These are phyloP conservation scores for Fistularia tabacaria DNA, from an alignment of 2,797 vertebrate species.

Conservation along the genomic window DNA sequence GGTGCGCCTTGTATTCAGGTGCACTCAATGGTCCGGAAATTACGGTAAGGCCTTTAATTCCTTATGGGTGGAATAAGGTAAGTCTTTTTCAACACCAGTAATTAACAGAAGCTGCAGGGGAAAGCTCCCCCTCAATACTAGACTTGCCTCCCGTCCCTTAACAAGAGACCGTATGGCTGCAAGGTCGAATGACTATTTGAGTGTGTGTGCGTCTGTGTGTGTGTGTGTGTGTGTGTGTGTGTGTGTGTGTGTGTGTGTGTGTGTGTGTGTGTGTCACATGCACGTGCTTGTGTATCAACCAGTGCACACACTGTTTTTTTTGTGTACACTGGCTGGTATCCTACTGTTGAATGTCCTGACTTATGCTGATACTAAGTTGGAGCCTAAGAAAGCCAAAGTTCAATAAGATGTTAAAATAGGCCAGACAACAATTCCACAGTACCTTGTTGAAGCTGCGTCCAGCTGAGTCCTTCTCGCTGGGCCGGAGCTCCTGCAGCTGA, in stretches of 20 bases:
- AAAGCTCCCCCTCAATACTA: constrained; percentile 51
- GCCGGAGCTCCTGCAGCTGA: constrained; percentile 91
- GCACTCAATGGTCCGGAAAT: no score
- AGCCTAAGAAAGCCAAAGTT: background rate
- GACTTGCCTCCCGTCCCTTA: constrained; percentile 40
- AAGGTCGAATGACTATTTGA: constrained; percentile 8
- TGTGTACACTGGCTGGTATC: constrained; percentile 20
- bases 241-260: constrained; percentile 21
- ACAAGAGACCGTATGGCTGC: constrained; percentile 7
- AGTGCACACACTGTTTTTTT: no score
- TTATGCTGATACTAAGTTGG: constrained; percentile 30
- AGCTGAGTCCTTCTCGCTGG: constrained; percentile 94
- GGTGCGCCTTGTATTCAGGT: no score
- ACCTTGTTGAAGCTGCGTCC: constrained; percentile 99
- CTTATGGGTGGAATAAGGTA: constrained; percentile 58
- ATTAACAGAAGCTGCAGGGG: constrained; percentile 34
- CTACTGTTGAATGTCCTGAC: constrained; percentile 53
- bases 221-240: constrained; percentile 1
- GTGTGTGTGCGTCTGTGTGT: background rate
- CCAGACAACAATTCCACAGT: constrained; percentile 43
- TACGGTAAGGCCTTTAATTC: constrained; percentile 61
- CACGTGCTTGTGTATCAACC: no score
- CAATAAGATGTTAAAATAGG: constrained; percentile 22
- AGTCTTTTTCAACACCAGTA: constrained; percentile 64
- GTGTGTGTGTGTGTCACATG: constrained; percentile 10